phyloP scores from a whole-genome alignment of 1,140 invertebrate species.

The Drosophila setifemur region DNA sequence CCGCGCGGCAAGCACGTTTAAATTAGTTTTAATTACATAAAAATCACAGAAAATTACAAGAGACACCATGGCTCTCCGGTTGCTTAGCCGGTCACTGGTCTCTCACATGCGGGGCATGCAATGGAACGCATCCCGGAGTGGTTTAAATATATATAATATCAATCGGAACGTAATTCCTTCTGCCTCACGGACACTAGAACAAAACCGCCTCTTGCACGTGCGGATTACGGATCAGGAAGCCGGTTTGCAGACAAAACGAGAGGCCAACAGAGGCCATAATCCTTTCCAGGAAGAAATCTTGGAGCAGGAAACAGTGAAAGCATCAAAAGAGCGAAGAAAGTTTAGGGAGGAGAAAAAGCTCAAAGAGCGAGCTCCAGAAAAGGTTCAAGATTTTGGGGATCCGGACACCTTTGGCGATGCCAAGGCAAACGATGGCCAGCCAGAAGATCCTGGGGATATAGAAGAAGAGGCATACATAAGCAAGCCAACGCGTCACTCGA shows the following conservation, averaged over 20 bases:
- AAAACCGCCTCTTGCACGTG: constrained; percentile 48
- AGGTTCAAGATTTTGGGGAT: constrained; percentile 15
- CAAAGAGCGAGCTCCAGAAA: not conserved
- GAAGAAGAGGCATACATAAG: constrained; percentile 84
- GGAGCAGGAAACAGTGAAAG: not conserved
- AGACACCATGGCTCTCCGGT: constrained; percentile 51
- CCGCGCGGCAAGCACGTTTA: constrained; percentile 15
- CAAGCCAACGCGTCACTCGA: constrained; percentile 81
- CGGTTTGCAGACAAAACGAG: constrained; percentile 51
- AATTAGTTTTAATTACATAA: constrained; percentile 57
- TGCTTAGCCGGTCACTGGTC: constrained; percentile 32
- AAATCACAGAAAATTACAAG: constrained; percentile 28
- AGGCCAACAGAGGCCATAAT: constrained; percentile 39
- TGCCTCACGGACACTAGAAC: not conserved
- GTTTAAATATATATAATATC: not conserved
- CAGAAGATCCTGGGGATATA: constrained; percentile 81
- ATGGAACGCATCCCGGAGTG: not conserved
- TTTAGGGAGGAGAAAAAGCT: not conserved
- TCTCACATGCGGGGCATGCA: constrained; percentile 23
- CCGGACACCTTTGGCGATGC: constrained; percentile 50
- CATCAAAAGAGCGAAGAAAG: not conserved
- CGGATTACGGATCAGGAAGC: constrained; percentile 67
- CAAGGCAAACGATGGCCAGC: not conserved
- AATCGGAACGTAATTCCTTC: not conserved
- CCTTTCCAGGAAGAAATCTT: constrained; percentile 9